Base-by-base conservation (phyloP, 2,888 invertebrate genomes). In the Orthosia gothica region DNA sequence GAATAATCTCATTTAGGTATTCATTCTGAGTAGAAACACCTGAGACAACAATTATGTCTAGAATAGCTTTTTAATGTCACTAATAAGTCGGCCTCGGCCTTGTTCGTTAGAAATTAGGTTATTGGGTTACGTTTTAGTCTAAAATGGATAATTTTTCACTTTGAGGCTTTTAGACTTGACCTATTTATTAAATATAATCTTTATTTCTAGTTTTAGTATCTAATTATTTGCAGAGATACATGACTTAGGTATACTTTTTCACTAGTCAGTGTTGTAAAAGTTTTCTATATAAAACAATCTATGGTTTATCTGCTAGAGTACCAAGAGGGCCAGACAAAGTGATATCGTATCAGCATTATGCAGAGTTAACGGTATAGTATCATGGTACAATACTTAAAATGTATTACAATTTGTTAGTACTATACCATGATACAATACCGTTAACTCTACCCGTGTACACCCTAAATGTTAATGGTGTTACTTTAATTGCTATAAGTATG, bases 21-120 rank as follows among this genome's bases (percentile, higher is more conserved):
- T 26, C 57, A 59, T n/a, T 18, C 0, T 12, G n/a, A 54, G 13
- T n/a, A 18, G 11, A 32, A 58, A 73, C 61, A 73, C 45, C 78
- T 59, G 59, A 62, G 16, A 61, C 40, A 70, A 13, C 20, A 69
- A 70, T 52, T 13, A 70, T 13, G 20, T 57, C 20, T 0, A 52
- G n/a, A 71, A 57, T 55, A 49, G 16, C 15, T 54, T 72, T 61
- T 82, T 54, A 65, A 73, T 82, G 62, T 5, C 40, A 52, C 52
- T 54, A 26, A 68, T 62, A 81, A 54, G 40, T 20, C 49, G 23
- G 40, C n/a, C 12, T 66, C 13, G 16, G 13, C n/a, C 49, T 45
- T 70, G 26, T 64, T 68, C 11, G 1, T 68, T 54, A 23, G 45
- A 65, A 78, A 62, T 63, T 18, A 58, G 73, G 68, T 73, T 65